These are phyloP conservation scores for Molanna angustata DNA, from an alignment of 2,888 invertebrate species.

Conservation along the genomic window DNA sequence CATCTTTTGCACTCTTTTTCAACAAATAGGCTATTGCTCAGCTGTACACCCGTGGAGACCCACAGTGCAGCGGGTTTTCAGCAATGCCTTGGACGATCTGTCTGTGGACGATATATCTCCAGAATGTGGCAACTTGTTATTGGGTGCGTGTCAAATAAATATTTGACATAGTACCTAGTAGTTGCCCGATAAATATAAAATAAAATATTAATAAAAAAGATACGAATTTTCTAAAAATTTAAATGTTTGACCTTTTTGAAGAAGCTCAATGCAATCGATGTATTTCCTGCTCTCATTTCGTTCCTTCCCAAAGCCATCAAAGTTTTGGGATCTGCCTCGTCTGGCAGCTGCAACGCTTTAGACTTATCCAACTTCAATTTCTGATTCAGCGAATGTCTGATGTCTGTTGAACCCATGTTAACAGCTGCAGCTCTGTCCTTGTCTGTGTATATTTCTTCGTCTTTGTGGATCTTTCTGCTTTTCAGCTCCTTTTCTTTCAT, in stretches of 20 bases:
- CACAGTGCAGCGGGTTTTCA: too few relatives aligned
- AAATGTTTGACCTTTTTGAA: constrained; percentile 68
- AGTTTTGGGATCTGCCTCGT: constrained; percentile 74
- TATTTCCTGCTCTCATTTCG: constrained; percentile 72
- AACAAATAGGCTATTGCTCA: too few relatives aligned
- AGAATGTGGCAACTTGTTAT: too few relatives aligned
- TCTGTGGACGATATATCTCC: too few relatives aligned
- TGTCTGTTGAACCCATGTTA: constrained; percentile 81
- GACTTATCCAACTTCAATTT: constrained; percentile 77
- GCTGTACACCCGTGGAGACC: too few relatives aligned
- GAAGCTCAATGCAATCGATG: constrained; percentile 69
- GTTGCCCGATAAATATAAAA: background rate
- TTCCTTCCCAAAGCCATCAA: constrained; percentile 73
- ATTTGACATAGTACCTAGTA: background rate
- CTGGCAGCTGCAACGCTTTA: constrained; percentile 68
- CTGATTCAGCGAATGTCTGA: constrained; percentile 78
- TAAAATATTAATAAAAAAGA: background rate
- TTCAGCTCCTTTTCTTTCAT: constrained; percentile 38
- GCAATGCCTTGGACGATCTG: too few relatives aligned
- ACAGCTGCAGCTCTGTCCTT: constrained; percentile 90
- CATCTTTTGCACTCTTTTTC: too few relatives aligned
- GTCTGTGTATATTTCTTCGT: constrained; percentile 83
- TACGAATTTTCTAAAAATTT: background rate
- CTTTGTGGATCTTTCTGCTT: constrained; percentile 44
- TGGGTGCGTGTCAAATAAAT: too few relatives aligned